Conservation (phyloP, 2,113 vertebrate genomes). For the Pachyramphus minor region DNA sequence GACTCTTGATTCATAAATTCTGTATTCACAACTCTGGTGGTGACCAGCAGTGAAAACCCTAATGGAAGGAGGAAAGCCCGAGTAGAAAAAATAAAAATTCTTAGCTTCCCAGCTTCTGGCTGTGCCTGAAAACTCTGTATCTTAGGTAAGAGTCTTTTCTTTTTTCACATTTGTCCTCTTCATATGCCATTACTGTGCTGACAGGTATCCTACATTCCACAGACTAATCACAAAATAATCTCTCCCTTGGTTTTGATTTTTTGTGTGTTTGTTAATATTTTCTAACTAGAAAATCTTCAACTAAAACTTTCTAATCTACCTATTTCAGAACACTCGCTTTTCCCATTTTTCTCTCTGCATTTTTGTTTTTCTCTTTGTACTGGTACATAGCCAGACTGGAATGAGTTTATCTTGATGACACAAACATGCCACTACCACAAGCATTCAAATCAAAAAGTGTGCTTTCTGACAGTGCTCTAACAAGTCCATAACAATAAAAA, state of each 20-base stretch:
- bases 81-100: not conserved
- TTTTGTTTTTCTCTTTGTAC: not conserved
- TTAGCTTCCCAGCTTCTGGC: not conserved
- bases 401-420: not conserved
- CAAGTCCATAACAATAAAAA: not conserved
- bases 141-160: not conserved
- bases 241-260: not conserved
- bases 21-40: not conserved
- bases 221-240: not conserved
- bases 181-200: not conserved
- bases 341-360: not conserved
- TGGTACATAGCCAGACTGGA: not conserved
- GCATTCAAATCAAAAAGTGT: not conserved
- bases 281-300: not conserved
- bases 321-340: not conserved
- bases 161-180: not conserved
- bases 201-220: not conserved
- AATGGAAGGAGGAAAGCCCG: not conserved
- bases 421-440: fast-evolving
- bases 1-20: not conserved
- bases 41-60: not conserved
- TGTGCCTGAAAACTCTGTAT: not conserved
- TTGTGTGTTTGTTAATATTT: not conserved
- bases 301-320: not conserved
- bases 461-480: not conserved